Percentiles rank a stretch among this genome's conserved stretches.
phyloP scores from a whole-genome alignment of 2,797 vertebrate species.

The Arctocebus calabarensis region DNA sequence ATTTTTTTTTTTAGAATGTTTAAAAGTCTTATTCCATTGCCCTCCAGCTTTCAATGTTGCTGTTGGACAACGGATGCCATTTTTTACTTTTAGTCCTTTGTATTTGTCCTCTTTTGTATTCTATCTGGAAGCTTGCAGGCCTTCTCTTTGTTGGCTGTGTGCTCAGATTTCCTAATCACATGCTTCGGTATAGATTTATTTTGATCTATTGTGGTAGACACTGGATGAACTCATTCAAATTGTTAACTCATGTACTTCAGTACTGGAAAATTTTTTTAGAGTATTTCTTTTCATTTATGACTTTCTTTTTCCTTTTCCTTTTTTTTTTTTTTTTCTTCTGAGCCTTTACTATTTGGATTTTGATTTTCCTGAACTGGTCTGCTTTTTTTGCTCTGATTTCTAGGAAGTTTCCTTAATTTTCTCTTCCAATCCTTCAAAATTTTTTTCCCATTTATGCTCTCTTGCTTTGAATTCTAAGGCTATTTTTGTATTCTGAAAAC shows the following conservation, averaged over 20 bases:
- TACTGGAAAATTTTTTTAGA: conserved; percentile 29
- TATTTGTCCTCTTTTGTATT: conserved; percentile 6
- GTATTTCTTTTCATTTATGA: conserved; percentile 34
- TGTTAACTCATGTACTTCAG: conserved; percentile 5
- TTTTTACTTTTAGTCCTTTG: conserved; percentile 3
- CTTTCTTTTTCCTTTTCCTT: not conserved
- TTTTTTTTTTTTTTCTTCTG: not conserved
- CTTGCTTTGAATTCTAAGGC: not conserved
- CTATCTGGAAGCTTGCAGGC: conserved; percentile 21
- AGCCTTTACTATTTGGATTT: not conserved
- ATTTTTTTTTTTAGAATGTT: not conserved
- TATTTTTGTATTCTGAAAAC: not conserved
- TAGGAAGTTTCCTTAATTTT: conserved; percentile 21
- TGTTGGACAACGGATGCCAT: not conserved
- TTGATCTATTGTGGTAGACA: not conserved
- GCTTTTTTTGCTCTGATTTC: conserved; percentile 14
- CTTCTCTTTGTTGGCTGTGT: not conserved
- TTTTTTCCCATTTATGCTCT: not conserved
- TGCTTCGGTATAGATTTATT: not conserved
- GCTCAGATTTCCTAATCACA: conserved; percentile 37
- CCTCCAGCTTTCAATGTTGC: not conserved
- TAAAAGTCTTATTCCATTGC: not conserved
- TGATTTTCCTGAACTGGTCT: not conserved
- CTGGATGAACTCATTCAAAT: not conserved
- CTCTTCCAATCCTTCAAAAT: not conserved